Evolutionary conservation across 2,113 vertebrate species (phyloP).

Genomic region (Microcebus jonahi): DNA sequence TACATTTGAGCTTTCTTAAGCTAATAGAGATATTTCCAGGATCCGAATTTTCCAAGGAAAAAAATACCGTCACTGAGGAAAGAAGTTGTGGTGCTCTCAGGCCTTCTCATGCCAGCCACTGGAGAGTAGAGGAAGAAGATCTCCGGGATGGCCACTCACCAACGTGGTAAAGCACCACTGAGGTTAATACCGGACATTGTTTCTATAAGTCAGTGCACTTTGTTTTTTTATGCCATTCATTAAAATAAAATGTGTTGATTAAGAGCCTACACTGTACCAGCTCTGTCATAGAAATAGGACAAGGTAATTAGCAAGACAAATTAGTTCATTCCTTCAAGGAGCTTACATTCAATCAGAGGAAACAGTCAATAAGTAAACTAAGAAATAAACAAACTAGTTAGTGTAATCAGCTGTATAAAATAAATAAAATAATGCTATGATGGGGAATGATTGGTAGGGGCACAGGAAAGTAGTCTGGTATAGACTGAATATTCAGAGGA

Average conservation of each 20-base stretch:
- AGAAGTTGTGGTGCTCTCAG: not conserved
- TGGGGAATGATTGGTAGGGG: not conserved
- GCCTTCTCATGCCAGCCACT: not conserved
- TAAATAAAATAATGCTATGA: not conserved
- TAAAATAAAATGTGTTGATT: not conserved
- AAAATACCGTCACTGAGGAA: not conserved
- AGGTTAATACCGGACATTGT: not conserved
- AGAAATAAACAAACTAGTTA: not conserved
- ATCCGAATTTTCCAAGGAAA: not conserved
- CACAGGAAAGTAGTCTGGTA: not conserved
- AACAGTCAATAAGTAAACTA: not conserved
- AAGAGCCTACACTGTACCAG: not conserved
- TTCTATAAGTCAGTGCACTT: not conserved
- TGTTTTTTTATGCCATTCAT: not conserved
- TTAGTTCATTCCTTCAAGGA: not conserved
- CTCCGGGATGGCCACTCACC: not conserved
- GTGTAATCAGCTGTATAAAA: not conserved
- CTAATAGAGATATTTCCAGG: not conserved
- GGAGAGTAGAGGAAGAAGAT: not conserved
- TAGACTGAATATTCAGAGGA: not conserved
- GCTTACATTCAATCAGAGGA: not conserved
- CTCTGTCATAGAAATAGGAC: not conserved
- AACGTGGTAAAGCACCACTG: not conserved
- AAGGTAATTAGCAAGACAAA: not conserved
- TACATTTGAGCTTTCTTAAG: not conserved